Evolutionary conservation across 2,113 vertebrate genomes (phyloP).

Genomic region (Oceanites oceanicus): DNA sequence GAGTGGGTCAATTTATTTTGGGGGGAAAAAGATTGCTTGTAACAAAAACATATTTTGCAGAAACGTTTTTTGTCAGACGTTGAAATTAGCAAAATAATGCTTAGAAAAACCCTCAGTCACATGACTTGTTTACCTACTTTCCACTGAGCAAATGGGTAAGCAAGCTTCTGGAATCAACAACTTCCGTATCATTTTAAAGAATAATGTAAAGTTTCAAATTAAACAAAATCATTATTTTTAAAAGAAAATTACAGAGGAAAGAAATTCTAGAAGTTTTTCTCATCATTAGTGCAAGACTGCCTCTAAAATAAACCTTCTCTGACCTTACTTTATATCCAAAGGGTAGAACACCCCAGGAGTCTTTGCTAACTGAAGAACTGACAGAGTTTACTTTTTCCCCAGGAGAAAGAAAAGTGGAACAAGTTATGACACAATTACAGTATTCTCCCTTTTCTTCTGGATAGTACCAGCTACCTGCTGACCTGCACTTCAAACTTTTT

Average conservation of each 20-base stretch:
- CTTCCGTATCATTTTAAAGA: neutral
- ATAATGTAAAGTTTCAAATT: neutral
- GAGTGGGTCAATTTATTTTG: neutral
- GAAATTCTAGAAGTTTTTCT: neutral
- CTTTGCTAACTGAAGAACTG: neutral
- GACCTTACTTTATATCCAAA: neutral
- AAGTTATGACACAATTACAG: neutral
- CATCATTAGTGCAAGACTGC: neutral
- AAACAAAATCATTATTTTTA: neutral
- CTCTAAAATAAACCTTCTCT: neutral
- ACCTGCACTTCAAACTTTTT: neutral
- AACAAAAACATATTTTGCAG: neutral
- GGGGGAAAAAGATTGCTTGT: neutral
- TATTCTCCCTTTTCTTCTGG: neutral
- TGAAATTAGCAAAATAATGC: neutral
- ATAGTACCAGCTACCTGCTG: neutral
- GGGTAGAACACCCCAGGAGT: neutral
- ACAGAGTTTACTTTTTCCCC: neutral
- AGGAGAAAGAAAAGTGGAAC: neutral
- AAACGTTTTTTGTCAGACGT: neutral
- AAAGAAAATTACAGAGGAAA: neutral
- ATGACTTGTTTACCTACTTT: neutral
- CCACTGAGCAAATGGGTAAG: neutral
- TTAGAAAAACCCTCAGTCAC: neutral
- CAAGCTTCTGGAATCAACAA: neutral